Percentiles rank a stretch among this genome's conserved stretches.
phyloP scores from a whole-genome alignment of 2,113 vertebrate species.

The Chaetura pelagica region DNA sequence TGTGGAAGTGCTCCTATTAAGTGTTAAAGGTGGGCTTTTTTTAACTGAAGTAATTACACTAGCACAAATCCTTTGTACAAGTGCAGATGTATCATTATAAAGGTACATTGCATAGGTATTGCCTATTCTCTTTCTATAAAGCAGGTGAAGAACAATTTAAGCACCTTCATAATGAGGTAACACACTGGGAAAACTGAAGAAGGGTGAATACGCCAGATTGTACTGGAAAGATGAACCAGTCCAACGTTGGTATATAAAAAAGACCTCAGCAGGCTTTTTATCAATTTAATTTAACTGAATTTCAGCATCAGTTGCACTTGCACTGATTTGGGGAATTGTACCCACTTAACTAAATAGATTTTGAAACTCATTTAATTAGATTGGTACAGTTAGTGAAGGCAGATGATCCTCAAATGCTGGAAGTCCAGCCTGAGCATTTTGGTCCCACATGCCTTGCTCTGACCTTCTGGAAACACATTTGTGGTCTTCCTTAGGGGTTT shows the following conservation, averaged over 20 bases:
- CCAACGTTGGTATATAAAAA: background rate
- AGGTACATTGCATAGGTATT: background rate
- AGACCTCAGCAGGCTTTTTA: constrained; percentile 1
- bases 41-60: background rate
- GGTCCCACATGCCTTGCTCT: background rate
- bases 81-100: background rate
- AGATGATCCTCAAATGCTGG: background rate
- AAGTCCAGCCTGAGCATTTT: background rate
- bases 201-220: background rate
- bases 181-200: background rate
- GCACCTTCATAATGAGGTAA: background rate
- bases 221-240: background rate
- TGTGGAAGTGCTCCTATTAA: background rate
- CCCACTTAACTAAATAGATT: background rate
- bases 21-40: background rate
- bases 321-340: background rate
- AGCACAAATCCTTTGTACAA: background rate
- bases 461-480: background rate
- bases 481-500: background rate
- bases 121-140: background rate
- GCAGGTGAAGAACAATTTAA: background rate
- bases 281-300: constrained; percentile 24
- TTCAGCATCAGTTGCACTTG: background rate
- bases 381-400: background rate
- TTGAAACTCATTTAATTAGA: constrained; percentile 49